Evolutionary conservation across 2,888 invertebrate species (phyloP), one percentile per base, ranked within the genome.

Genomic region (Sympetrum striolatum): DNA sequence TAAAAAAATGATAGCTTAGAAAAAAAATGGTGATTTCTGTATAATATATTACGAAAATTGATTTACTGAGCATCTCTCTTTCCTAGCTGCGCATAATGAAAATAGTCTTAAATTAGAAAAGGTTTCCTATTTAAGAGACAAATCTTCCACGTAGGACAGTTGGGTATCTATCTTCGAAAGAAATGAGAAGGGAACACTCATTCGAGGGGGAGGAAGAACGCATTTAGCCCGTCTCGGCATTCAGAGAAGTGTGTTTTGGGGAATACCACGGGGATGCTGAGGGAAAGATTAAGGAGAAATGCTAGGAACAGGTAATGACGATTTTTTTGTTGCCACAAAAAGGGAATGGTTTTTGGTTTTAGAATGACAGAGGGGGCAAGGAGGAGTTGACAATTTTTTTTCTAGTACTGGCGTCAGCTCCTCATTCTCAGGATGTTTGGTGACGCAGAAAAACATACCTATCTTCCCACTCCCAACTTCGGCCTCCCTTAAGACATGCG

Each of bases 211-310:
- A 81, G 81, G 31, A 73, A 73, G 73, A 31, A 73, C 81, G 35
- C 60, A 58, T 86, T 86, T 86, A 58, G 60, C 58, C 31, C 60
- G 86, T 86, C 86, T 86, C 86, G 86, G 86, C 58, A 86, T 86
- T 58, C 86, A 37, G 64, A 37, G 86, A 86, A 86, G 64, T 37
- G 82, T 58, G 31, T 58, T 31, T 22, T 58, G 3, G 58, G 25
- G 81, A 14, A 0, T 44, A 25, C 44, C 14, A n/a, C 64, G 64
- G n/a, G 60, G 60, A 60, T n/a, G 18, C n/a, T 92, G 94, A 95
- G 25, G 93, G 95, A 15, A 22, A 60, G 60, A 60, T 8, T 44
- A 22, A 64, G 22, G 64, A 64, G 60, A 15, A 25, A 53, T 53
- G 53, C 53, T 18, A 8, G 73, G 31, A 73, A 31, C 73, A 73